These are phyloP conservation scores for Steinernema feltiae DNA, from an alignment of 1,140 invertebrate species.

Conservation along the genomic window DNA sequence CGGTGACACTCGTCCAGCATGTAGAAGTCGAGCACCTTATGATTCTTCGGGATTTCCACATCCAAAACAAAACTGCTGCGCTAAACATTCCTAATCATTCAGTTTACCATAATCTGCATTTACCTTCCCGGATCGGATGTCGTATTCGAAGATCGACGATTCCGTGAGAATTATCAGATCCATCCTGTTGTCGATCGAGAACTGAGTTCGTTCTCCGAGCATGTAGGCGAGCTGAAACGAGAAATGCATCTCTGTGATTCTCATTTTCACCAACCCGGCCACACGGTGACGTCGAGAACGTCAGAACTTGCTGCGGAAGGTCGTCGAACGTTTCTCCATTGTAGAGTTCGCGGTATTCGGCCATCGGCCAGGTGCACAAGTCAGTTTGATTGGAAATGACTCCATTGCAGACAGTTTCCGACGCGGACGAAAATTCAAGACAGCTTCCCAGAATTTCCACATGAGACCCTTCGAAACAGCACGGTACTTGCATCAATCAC, in stretches of 20 bases:
- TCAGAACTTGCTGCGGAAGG: background rate
- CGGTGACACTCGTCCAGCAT: background rate
- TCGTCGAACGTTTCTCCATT: background rate
- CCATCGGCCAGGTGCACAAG: background rate
- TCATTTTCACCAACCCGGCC: too few species aligned
- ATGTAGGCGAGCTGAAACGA: conserved; percentile 4
- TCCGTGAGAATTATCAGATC: background rate
- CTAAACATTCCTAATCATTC: background rate
- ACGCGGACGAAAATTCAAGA: too few species aligned
- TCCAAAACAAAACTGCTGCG: background rate
- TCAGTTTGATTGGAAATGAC: background rate
- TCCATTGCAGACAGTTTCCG: background rate
- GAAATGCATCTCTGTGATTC: too few species aligned
- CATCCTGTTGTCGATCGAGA: background rate
- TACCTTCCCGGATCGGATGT: background rate
- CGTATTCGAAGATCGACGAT: background rate
- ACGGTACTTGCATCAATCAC: too few species aligned
- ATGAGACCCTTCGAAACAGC: too few species aligned
- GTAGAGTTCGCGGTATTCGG: background rate
- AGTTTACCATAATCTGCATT: background rate
- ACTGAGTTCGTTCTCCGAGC: background rate
- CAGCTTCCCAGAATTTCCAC: too few species aligned
- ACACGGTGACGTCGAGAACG: background rate
- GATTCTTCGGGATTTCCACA: background rate
- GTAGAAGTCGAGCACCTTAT: background rate